Evolutionary conservation across 2,113 vertebrate species (phyloP).

Genomic region (Etheostoma cragini): DNA sequence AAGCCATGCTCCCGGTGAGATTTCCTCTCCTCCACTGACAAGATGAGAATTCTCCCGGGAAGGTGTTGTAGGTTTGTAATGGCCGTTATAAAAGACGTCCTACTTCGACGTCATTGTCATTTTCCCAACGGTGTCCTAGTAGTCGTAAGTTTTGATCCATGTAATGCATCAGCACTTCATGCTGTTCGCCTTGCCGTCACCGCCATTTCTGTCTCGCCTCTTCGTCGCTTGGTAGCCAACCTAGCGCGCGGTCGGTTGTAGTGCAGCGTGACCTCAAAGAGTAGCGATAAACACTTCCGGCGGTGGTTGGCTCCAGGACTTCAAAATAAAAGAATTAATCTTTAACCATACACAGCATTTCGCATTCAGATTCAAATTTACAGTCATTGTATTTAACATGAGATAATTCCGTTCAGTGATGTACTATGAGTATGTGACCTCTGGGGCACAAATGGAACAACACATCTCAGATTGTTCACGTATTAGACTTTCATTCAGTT

Average conservation of each 20-base stretch:
- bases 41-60: conserved; percentile 76
- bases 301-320: background rate
- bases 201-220: conserved; percentile 85
- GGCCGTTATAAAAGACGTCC: conserved; percentile 64
- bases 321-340: conserved; percentile 63
- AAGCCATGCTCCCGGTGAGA: conserved; percentile 88
- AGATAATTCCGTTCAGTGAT: background rate
- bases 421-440: background rate
- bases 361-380: conserved; percentile 65
- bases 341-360: background rate
- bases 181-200: conserved; percentile 80
- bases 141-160: conserved; percentile 65
- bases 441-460: background rate
- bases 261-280: conserved; percentile 48
- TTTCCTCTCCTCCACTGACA: conserved; percentile 73
- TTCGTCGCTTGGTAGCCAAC: conserved; percentile 69
- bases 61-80: conserved; percentile 61
- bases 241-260: conserved; percentile 67
- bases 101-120: conserved; percentile 78
- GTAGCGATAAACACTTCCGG: conserved; percentile 66
- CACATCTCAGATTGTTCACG: background rate
- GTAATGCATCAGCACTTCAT: conserved; percentile 79
- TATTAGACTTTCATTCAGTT: background rate
- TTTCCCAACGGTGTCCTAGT: conserved; percentile 66
- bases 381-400: background rate